Base-by-base conservation (phyloP, 2,888 invertebrate species). In the Julus scanicus region DNA sequence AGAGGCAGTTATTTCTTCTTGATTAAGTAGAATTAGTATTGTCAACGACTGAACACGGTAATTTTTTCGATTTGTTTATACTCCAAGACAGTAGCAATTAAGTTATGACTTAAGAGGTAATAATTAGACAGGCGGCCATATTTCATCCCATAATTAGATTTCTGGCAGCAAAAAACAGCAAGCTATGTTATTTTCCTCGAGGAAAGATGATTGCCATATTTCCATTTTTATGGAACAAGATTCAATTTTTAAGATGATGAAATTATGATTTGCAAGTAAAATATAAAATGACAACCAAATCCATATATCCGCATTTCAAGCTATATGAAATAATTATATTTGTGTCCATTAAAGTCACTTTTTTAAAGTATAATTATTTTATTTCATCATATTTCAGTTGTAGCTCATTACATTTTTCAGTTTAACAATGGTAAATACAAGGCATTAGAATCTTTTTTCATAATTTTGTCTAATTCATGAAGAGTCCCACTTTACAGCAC, bases 101-200 rank as follows among this genome's bases (percentile, higher is more conserved):
- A 71, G 71, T 71, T 71, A 8, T 4, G 71, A 71, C 71, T 29
- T 71, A 20, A 71, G 20, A n/a, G 20, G 71, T 20, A 71, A 20
- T 71, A 71, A 71, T 71, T 71, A 71, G 71, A n/a, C 71, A 20
- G 71, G 71, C 2, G n/a, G 71, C 29, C 71, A 71, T 71, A 20
- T 71, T 71, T 71, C 71, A 71, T 71, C 20, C 20, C n/a, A 71
- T 71, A 71, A 71, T 71, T 20, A 3, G 71, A 71, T 71, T 71
- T 71, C 29, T 29, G 20, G 29, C 29, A 71, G 29, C 53, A 53
- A 71, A 71, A 71, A 71, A 71, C 63, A 9, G 71, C 29, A 3
- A 71, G n/a, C 29, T 29, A 29, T 71, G 20, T 44, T 44, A 44
- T 44, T 44, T 6, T 44, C 44, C 44, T 44, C 44, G 44, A 44